Percentiles rank a stretch among this genome's conserved stretches.
phyloP scores from a whole-genome alignment of 1,140 invertebrate genomes.

The Solenopsis invicta region DNA sequence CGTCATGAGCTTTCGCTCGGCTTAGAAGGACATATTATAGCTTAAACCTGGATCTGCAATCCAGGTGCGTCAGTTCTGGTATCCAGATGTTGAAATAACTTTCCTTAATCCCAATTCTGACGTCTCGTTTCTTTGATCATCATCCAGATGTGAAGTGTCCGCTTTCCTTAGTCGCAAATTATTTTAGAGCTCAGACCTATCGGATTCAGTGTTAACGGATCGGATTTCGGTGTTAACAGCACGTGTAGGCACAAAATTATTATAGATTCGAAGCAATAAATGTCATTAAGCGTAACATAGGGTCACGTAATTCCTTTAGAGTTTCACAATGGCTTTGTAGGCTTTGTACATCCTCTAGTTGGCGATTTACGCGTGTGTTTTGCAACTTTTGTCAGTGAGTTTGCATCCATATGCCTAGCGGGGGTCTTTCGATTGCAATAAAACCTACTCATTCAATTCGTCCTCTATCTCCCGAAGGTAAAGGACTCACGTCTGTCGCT shows the following conservation, averaged over 20 bases:
- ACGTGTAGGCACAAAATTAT: not conserved
- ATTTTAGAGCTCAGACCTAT: not conserved
- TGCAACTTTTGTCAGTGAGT: not conserved
- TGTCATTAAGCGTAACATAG: not conserved
- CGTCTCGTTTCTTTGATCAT: not conserved
- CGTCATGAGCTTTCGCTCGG: not conserved
- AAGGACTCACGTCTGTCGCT: conserved; percentile 20
- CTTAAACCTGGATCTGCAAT: not conserved
- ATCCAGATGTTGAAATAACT: conserved; percentile 21
- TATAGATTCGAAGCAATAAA: not conserved
- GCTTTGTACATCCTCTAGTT: not conserved
- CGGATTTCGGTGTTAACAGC: not conserved
- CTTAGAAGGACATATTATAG: not conserved
- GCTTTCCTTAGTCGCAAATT: conserved; percentile 12
- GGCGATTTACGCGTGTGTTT: not conserved
- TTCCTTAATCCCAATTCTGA: conserved; percentile 2
- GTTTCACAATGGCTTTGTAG: not conserved
- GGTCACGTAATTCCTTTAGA: not conserved
- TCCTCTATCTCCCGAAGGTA: not conserved
- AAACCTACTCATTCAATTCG: conserved; percentile 21
- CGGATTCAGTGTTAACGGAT: not conserved
- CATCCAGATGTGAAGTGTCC: not conserved
- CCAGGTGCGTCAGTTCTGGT: conserved; percentile 22
- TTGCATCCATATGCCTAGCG: not conserved
- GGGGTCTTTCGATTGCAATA: conserved; percentile 18